phyloP scores from a whole-genome alignment of 2,888 invertebrate genomes.

The Philhelius pedissequus region DNA sequence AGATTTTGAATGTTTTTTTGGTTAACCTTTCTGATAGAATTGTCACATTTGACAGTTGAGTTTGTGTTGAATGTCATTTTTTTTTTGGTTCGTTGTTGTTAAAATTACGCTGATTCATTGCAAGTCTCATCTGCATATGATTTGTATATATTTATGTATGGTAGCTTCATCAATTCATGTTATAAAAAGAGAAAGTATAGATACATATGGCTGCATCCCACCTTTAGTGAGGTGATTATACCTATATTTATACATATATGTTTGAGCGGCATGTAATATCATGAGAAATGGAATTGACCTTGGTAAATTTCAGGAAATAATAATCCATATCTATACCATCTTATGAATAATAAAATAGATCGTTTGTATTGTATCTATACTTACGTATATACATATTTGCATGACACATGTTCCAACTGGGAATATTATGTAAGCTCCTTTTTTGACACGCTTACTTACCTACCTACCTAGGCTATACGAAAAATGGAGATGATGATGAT shows the following conservation, averaged over 20 bases:
- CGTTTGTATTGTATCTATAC: slow-evolving; percentile 41
- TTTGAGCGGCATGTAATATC: not conserved
- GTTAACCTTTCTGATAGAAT: not conserved
- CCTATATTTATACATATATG: not conserved
- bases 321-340: not conserved
- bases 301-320: slow-evolving; percentile 66
- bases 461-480: not conserved
- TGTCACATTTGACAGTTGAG: slow-evolving; percentile 8
- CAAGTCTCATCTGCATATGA: not conserved
- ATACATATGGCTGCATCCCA: not conserved
- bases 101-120: not conserved
- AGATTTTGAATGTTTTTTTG: not conserved
- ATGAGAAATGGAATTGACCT: slow-evolving; percentile 56
- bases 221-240: slow-evolving; percentile 1
- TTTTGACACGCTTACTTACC: slow-evolving; percentile 11
- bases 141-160: not conserved
- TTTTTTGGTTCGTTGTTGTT: no score
- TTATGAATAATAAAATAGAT: slow-evolving; percentile 58
- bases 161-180: not conserved
- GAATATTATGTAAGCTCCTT: slow-evolving; percentile 51
- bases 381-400: no score
- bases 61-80: not conserved
- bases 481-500: not conserved
- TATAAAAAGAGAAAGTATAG: not conserved
- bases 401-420: slow-evolving; percentile 28